Base-by-base conservation (phyloP, 2,797 vertebrate species). In the Chloroceryle inda region DNA sequence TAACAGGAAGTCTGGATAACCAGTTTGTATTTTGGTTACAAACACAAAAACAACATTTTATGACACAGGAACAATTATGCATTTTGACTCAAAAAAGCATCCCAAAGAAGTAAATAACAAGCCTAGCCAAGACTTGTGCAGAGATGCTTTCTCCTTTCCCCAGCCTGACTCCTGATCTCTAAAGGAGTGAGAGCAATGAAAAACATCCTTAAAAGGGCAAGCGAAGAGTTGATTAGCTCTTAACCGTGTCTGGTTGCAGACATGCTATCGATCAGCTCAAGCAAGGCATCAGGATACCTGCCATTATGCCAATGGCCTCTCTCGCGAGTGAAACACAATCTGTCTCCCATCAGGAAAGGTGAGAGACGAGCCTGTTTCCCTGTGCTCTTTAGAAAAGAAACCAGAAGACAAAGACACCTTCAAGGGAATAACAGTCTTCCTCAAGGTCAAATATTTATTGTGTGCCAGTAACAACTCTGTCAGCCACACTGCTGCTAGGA, bases 261-360 rank as follows among this genome's bases (percentile, higher is more conserved):
- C 80, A 90, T n/a, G 26, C 35, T 94, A 97, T 97, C 3, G 91
- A 97, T 97, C 81, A 91, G 45, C 58, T 68, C 11, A 22, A 92
- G 64, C 35, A n/a, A 95, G 77, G 58, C 85, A 87, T 84, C 40
- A 55, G 72, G 47, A 88, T 85, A 85, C 35, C 85, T 95, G 80
- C 49, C 67, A 85, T 94, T 61, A 74, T 92, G 95, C 96, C 94
- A 72, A 88, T 96, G 96, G 83, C 82, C 97, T 96, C 93, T 91
- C 89, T 96, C 91, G 72, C 44, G 89, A 76, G 93, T 86, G 98
- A 98, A 98, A 98, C 68, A 74, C 63, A 97, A 97, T 96, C 97
- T 85, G 79, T 95, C 97, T 97, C 68, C 50, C 53, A 40, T 53
- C 52, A 74, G 91, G 73, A 89, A 92, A 85, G 2, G 9, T 44